Base-by-base conservation (phyloP, 1,140 invertebrate species). In the Eubasilissa regina region DNA sequence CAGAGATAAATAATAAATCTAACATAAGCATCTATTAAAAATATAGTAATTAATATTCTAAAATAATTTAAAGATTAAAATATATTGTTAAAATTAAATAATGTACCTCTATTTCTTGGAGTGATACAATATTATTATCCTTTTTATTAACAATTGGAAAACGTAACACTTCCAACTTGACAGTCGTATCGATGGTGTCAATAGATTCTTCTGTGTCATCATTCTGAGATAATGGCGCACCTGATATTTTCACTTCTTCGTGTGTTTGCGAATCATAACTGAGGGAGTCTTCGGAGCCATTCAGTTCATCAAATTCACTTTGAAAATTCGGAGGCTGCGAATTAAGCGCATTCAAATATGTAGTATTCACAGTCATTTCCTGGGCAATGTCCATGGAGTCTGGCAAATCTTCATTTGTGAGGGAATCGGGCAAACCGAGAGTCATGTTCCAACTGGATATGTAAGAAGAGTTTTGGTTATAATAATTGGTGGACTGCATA, bases 301-400 rank as follows among this genome's bases (percentile, higher is more conserved):
- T 85, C 43, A 89, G 86, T 58, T 87, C 85, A 0, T 87, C 70
- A 0, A 89, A 53, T 84, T 82, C 13, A 83, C 79, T 25, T 86
- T 84, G 25, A 86, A 86, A 74, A 80, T 85, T 21, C 83, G 83
- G 44, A 84, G 68, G 21, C 79, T 78, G 44, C 85, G 83, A 44
- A 85, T 83, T 47, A 83, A 84, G 0, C 81, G 82, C 19, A 85
- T 60, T 68, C 45, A 53, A 84, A 0, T 81, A 81, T 48, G 83
- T 76, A n/a, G 80, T 74, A 58, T 85, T 85, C 70, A 83, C 82
- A 35, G 73, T 78, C 68, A 74, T 78, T 73, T 78, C 77, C 51
- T 78, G 77, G 25, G 77, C 77, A 7, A 78, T 78, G 21, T 78
- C 77, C 70, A 78, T 78, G 11, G 77, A 78, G 19, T 78, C 76